Percentiles rank a stretch among this genome's conserved stretches.
phyloP scores from a whole-genome alignment of 2,797 vertebrate genomes.

The Otolemur crassicaudatus region DNA sequence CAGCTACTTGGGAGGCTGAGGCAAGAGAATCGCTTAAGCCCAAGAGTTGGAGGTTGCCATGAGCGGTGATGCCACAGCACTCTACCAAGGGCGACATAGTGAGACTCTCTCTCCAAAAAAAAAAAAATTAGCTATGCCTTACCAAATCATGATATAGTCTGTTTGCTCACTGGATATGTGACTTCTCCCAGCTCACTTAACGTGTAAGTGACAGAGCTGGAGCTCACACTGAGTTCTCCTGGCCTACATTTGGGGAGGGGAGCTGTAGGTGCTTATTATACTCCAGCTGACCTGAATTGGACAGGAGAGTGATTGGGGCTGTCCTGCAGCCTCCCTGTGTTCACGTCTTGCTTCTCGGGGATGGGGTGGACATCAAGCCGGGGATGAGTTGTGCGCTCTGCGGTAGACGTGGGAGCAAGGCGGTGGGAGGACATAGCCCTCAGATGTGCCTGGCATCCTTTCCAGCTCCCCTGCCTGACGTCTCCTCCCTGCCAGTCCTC shows the following conservation, averaged over 20 bases:
- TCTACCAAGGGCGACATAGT: too few relatives aligned
- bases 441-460: neutral
- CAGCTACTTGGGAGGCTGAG: too few relatives aligned
- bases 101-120: too few relatives aligned
- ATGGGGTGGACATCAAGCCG: neutral
- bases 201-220: neutral
- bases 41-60: too few relatives aligned
- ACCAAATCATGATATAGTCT: neutral
- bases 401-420: neutral
- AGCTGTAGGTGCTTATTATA: neutral
- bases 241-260: too few relatives aligned
- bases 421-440: neutral
- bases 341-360: neutral
- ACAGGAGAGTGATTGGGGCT: neutral
- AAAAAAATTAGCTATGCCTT: neutral
- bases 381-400: accelerated
- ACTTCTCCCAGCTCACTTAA: neutral
- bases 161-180: neutral
- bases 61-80: too few relatives aligned
- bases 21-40: too few relatives aligned
- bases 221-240: neutral
- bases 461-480: neutral
- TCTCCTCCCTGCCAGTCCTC: neutral
- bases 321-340: neutral
- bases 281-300: neutral